phyloP scores from a whole-genome alignment of 2,113 vertebrate species.

The Nesogale talazaci region DNA sequence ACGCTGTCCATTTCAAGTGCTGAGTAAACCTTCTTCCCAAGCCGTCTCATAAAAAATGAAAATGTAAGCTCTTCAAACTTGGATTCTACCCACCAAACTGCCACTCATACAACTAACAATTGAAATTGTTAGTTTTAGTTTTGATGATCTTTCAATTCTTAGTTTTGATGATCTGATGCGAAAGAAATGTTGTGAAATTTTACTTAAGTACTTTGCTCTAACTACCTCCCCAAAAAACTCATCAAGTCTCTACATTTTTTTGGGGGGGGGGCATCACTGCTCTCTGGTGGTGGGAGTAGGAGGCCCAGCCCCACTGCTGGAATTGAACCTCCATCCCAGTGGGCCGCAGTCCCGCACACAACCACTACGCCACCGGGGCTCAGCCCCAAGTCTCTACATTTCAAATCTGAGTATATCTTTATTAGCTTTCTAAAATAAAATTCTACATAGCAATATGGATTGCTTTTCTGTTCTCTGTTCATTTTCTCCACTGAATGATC shows the following conservation, averaged over 20 bases:
- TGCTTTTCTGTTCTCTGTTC: background rate
- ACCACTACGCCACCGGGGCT: too few relatives aligned
- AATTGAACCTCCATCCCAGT: too few relatives aligned
- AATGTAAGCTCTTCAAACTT: background rate
- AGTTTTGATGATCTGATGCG: background rate
- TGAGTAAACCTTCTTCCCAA: background rate
- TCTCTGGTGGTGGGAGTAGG: too few relatives aligned
- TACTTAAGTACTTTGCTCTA: background rate
- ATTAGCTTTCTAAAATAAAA: background rate
- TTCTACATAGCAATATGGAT: background rate
- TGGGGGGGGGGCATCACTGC: too few relatives aligned
- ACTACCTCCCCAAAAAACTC: background rate
- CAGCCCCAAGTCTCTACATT: too few relatives aligned
- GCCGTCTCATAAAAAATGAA: background rate
- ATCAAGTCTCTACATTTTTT: too few relatives aligned
- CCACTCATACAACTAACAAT: too few relatives aligned
- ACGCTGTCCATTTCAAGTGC: background rate
- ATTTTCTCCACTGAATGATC: constrained; percentile 31
- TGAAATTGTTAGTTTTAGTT: background rate
- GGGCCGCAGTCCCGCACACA: too few relatives aligned
- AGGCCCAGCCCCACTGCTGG: too few relatives aligned
- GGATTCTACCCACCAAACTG: background rate
- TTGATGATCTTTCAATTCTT: background rate
- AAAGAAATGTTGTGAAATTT: background rate
- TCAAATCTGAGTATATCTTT: background rate